Evolutionary conservation across 2,888 invertebrate genomes (phyloP).

Genomic region (Dendrolimus houi): DNA sequence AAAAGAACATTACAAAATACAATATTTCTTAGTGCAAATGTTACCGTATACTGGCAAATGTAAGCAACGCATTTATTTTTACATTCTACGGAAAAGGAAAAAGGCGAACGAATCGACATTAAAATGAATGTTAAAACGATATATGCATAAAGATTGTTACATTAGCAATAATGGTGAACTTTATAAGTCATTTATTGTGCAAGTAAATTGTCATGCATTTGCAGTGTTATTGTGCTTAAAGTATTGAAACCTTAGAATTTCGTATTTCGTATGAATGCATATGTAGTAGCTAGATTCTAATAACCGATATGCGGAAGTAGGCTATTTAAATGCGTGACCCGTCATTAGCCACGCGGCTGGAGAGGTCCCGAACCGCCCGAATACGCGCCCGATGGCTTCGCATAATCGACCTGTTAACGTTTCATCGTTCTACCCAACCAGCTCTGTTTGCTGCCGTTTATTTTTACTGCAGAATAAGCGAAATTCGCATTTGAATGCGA

Average conservation of each 20-base stretch:
- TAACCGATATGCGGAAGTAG: constrained; percentile 50
- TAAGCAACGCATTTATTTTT: constrained; percentile 12
- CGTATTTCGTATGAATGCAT: not conserved
- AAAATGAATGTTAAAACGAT: constrained; percentile 14
- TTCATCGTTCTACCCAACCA: constrained; percentile 35
- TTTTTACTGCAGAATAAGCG: constrained; percentile 45
- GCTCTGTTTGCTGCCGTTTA: constrained; percentile 44
- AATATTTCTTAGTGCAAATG: constrained; percentile 16
- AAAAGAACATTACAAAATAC: constrained; percentile 11
- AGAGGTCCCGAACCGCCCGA: constrained; percentile 38
- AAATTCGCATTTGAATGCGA: constrained; percentile 26
- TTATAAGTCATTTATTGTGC: not conserved
- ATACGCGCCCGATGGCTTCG: constrained; percentile 51
- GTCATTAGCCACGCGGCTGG: constrained; percentile 56
- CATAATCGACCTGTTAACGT: constrained; percentile 69
- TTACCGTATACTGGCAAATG: constrained; percentile 13
- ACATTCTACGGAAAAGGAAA: not conserved
- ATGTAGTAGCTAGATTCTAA: constrained; percentile 21
- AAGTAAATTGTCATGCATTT: not conserved
- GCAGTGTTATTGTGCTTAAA: not conserved
- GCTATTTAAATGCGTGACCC: constrained; percentile 70
- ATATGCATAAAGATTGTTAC: not conserved
- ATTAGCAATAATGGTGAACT: not conserved
- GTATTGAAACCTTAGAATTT: not conserved
- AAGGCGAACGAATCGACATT: constrained; percentile 17